These are phyloP conservation scores for Acestrorhynchus altus DNA, from an alignment of 2,797 vertebrate genomes.

Conservation along the genomic window DNA sequence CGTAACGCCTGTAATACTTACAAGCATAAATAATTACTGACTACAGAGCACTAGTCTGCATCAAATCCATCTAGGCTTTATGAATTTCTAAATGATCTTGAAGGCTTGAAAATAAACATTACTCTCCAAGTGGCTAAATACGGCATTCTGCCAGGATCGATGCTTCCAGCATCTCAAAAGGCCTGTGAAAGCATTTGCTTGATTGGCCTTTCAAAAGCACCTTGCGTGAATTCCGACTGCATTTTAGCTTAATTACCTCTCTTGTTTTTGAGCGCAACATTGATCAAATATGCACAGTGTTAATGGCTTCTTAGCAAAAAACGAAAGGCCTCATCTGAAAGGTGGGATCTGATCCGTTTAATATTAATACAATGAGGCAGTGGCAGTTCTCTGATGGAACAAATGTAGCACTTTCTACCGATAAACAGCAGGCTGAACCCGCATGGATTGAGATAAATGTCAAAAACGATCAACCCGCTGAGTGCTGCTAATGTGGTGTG, in stretches of 20 bases:
- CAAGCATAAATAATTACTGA: conserved; percentile 50
- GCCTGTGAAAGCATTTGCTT: conserved; percentile 74
- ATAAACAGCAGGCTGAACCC: conserved; percentile 1
- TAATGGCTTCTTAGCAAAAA: conserved; percentile 48
- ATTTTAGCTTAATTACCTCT: conserved; percentile 47
- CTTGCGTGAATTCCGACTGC: conserved; percentile 71
- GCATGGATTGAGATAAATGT: conserved; percentile 12
- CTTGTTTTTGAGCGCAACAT: conserved; percentile 38
- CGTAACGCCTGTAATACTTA: conserved; percentile 61
- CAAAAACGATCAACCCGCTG: conserved; percentile 1
- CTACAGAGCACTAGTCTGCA: conserved; percentile 64
- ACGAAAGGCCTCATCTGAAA: not conserved
- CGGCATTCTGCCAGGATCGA: conserved; percentile 72
- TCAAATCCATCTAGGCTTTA: conserved; percentile 75
- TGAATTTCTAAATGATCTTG: conserved; percentile 73
- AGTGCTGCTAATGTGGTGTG: not conserved
- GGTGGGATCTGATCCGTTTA: conserved; percentile 33
- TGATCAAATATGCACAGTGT: conserved; percentile 27
- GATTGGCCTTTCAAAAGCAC: conserved; percentile 71
- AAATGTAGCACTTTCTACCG: not conserved
- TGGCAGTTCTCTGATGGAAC: not conserved
- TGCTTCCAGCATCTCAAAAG: conserved; percentile 73
- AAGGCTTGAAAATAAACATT: conserved; percentile 73
- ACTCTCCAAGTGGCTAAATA: conserved; percentile 71
- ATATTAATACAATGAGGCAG: conserved; percentile 6